Conservation (phyloP, 2,113 vertebrate species). For the Micromys minutus region DNA sequence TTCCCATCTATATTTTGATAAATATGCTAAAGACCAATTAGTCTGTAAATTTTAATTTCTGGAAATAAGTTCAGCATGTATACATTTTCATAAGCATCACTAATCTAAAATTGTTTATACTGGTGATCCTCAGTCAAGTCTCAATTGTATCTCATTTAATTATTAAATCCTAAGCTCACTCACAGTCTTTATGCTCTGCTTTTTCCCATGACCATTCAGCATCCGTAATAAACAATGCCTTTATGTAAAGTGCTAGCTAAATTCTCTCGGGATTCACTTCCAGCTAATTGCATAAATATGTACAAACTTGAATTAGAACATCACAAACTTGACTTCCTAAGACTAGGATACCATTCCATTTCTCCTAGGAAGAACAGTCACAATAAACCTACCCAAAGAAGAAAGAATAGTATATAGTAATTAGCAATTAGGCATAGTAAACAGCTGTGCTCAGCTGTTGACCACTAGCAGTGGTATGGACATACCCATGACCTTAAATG, state of each 20-base stretch:
- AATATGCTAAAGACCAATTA: neutral
- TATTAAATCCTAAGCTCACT: neutral
- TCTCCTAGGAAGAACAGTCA: neutral
- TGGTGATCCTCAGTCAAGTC: neutral
- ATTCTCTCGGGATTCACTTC: neutral
- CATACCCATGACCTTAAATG: neutral
- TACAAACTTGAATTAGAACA: neutral
- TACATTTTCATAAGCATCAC: neutral
- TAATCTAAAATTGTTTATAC: neutral
- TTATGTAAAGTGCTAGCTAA: neutral
- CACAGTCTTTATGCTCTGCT: neutral
- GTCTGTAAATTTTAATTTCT: neutral
- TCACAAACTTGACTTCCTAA: neutral
- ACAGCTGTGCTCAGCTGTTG: neutral
- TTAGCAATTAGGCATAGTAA: neutral
- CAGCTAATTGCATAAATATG: neutral
- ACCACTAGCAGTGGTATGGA: neutral
- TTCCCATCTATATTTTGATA: constrained; percentile 1
- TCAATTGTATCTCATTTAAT: neutral
- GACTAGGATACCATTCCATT: neutral
- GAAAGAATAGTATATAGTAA: neutral
- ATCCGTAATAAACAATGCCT: neutral
- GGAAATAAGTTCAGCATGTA: neutral
- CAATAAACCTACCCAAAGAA: neutral
- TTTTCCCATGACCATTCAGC: neutral